Conservation (phyloP, 2,888 invertebrate genomes). For the Osmoderma eremita region DNA sequence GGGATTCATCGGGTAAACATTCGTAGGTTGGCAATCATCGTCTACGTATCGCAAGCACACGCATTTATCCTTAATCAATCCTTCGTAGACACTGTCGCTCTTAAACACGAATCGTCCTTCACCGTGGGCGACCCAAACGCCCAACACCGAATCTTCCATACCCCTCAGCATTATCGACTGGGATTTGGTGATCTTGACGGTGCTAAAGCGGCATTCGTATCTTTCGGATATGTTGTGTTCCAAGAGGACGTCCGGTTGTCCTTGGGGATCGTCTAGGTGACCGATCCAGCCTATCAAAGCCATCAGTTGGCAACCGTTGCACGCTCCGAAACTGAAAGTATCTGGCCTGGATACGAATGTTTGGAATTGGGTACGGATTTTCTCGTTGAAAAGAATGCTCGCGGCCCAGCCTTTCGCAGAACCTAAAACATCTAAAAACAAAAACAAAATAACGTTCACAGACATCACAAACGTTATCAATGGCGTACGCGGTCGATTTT, state of each 20-base stretch:
- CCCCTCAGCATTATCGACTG: constrained; percentile 86
- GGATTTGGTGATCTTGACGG: constrained; percentile 70
- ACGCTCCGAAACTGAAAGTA: constrained; percentile 97
- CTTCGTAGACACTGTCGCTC: constrained; percentile 63
- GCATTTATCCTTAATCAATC: constrained; percentile 70
- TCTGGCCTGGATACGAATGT: constrained; percentile 77
- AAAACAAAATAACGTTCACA: too few species aligned
- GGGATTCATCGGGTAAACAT: constrained; percentile 92
- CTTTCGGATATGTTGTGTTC: constrained; percentile 90
- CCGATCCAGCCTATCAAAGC: constrained; percentile 92
- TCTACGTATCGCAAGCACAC: constrained; percentile 84
- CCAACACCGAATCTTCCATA: constrained; percentile 91
- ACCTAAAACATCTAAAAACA: constrained; percentile 83
- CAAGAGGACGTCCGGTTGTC: constrained; percentile 73
- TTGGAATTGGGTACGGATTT: constrained; percentile 79
- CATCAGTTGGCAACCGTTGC: constrained; percentile 98
- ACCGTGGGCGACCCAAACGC: constrained; percentile 96
- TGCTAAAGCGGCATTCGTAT: constrained; percentile 77
- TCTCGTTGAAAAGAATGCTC: constrained; percentile 82
- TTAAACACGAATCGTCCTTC: constrained; percentile 84
- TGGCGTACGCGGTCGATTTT: too few species aligned
- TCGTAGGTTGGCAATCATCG: constrained; percentile 78
- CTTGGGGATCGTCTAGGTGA: constrained; percentile 57
- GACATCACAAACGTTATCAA: too few species aligned
- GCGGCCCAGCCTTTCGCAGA: constrained; percentile 99